Conservation (phyloP, 1,140 invertebrate genomes). For the Anoplolepis gracilipes region DNA sequence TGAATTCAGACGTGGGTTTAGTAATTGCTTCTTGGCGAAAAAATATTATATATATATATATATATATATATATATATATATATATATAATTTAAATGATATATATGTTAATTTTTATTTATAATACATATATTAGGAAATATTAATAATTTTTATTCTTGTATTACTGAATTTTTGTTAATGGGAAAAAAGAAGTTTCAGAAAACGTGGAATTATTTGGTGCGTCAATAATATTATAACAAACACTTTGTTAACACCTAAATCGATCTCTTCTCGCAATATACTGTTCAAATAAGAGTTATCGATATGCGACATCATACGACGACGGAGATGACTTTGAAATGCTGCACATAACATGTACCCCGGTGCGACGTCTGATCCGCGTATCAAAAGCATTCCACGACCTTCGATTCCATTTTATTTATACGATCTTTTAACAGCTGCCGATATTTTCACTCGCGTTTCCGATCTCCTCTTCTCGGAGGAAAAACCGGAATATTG, state of each 20-base stretch:
- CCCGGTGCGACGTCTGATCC: constrained; percentile 48
- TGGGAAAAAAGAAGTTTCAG: background rate
- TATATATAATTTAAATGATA: background rate
- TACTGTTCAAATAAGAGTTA: background rate
- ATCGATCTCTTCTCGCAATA: background rate
- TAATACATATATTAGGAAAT: background rate
- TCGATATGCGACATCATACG: constrained; percentile 24
- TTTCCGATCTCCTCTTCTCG: constrained; percentile 53
- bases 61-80: background rate
- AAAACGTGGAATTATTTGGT: background rate
- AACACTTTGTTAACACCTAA: background rate
- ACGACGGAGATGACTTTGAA: constrained; percentile 44
- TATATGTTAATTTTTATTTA: no score
- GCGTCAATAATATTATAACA: background rate
- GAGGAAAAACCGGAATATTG: constrained; percentile 75
- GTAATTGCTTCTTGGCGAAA: background rate
- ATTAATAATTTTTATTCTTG: background rate
- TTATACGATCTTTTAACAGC: constrained; percentile 55
- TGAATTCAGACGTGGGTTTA: background rate
- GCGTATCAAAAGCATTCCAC: constrained; percentile 35
- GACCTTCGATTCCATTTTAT: constrained; percentile 34
- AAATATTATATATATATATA: background rate
- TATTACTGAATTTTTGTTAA: background rate
- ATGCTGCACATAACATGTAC: constrained; percentile 44
- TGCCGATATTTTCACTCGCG: constrained; percentile 59